Conservation (phyloP, 2,888 invertebrate species). For the Aplocera efformata region DNA sequence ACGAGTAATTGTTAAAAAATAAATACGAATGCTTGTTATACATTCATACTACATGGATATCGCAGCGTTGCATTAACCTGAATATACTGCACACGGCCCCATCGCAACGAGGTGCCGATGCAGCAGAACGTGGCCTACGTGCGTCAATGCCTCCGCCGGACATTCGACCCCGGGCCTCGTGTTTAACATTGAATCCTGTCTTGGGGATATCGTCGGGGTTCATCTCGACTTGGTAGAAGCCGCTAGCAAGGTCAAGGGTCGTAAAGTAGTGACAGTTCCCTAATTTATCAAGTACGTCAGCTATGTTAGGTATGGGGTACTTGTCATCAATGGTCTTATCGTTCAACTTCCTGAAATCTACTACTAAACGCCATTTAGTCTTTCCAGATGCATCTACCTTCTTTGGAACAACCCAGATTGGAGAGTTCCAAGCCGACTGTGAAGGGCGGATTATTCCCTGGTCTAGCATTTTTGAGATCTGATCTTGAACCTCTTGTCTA, state of each 20-base stretch:
- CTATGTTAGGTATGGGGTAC: slow-evolving; percentile 31
- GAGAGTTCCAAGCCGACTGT: slow-evolving; percentile 7
- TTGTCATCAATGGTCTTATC: slow-evolving; percentile 30
- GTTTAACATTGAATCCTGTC: too few relatives aligned
- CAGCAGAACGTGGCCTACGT: too few relatives aligned
- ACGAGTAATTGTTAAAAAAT: too few relatives aligned
- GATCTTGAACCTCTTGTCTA: slow-evolving; percentile 16
- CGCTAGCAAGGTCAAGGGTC: slow-evolving; percentile 23
- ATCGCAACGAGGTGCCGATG: too few relatives aligned
- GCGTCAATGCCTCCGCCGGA: too few relatives aligned
- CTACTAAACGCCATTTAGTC: slow-evolving; percentile 24
- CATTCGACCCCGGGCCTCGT: too few relatives aligned
- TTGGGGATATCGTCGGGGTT: slow-evolving; percentile 17
- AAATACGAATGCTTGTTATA: too few relatives aligned
- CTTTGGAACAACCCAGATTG: slow-evolving; percentile 6
- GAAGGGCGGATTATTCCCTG: slow-evolving; percentile 15
- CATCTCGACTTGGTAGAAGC: slow-evolving; percentile 22
- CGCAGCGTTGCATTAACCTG: too few relatives aligned
- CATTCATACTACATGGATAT: too few relatives aligned
- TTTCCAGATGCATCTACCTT: slow-evolving; percentile 20
- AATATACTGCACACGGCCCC: too few relatives aligned
- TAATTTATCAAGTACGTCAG: slow-evolving; percentile 30
- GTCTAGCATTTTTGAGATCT: slow-evolving; percentile 16
- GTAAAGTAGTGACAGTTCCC: slow-evolving; percentile 28
- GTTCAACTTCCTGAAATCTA: slow-evolving; percentile 29